Conservation (phyloP, 64 coral and sea anemone species). For the Porites lutea region DNA sequence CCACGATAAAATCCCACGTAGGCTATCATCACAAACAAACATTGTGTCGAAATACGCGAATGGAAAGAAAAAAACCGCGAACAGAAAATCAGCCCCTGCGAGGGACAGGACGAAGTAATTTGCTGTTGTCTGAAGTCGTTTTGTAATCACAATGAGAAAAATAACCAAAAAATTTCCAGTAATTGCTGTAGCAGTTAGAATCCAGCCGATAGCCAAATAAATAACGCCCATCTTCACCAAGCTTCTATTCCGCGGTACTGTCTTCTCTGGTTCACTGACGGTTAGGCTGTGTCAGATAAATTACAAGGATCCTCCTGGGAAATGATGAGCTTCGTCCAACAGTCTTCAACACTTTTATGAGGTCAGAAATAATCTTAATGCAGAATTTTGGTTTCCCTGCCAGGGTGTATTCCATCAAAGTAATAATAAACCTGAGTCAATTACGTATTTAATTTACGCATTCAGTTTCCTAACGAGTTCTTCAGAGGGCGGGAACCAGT, state of each 20-base stretch:
- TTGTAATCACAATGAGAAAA: neutral
- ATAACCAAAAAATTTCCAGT: neutral
- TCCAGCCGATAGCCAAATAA: neutral
- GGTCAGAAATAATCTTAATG: too few relatives aligned
- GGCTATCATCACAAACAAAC: neutral
- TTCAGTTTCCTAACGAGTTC: too few relatives aligned
- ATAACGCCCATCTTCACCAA: neutral
- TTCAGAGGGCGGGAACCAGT: too few relatives aligned
- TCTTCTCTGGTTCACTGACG: too few relatives aligned
- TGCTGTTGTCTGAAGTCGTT: neutral
- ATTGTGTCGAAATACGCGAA: neutral
- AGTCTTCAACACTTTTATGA: too few relatives aligned
- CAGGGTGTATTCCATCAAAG: too few relatives aligned
- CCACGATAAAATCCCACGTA: neutral
- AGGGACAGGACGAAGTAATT: neutral
- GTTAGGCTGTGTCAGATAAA: too few relatives aligned
- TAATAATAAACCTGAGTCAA: neutral
- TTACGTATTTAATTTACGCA: too few relatives aligned
- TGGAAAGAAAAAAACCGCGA: slow-evolving; percentile 2
- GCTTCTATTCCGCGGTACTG: too few relatives aligned
- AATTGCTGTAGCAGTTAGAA: neutral
- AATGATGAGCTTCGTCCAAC: too few relatives aligned
- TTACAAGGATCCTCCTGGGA: too few relatives aligned
- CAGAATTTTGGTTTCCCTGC: too few relatives aligned
- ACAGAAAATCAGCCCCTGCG: neutral